A percentile compares a stretch with the other conserved stretches of the same genome.
Conservation (phyloP, 2,888 invertebrate genomes). For the Agrilus cyanescens region DNA sequence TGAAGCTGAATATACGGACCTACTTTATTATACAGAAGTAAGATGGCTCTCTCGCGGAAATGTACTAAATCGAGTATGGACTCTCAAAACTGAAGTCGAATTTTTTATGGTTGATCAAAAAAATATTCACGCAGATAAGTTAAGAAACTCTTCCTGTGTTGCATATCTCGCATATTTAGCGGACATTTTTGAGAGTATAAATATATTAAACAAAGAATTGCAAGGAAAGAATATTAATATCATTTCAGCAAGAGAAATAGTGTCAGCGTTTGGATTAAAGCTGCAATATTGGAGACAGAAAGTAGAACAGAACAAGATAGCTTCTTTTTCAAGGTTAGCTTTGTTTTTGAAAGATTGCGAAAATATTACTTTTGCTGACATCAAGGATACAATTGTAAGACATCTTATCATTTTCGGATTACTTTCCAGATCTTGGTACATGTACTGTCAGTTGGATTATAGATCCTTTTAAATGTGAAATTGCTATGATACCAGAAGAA, state of each 20-base stretch:
- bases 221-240: conserved; percentile 6
- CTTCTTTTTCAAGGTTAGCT: conserved; percentile 17
- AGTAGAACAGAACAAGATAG: conserved; percentile 16
- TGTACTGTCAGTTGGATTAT: conserved; percentile 12
- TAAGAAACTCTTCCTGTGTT: conserved; percentile 3
- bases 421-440: conserved; percentile 18
- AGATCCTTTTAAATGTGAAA: conserved; percentile 8
- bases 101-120: conserved; percentile 3
- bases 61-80: conserved; percentile 2
- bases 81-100: too few relatives aligned
- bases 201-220: conserved; percentile 7
- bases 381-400: conserved; percentile 17
- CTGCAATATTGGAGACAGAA: conserved; percentile 16
- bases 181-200: conserved; percentile 7
- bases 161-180: conserved; percentile 7
- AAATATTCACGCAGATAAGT: conserved; percentile 6
- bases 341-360: conserved; percentile 17
- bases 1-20: conserved; percentile 16
- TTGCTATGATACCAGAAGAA: conserved; percentile 12
- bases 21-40: conserved; percentile 7
- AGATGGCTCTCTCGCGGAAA: conserved; percentile 4
- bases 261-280: conserved; percentile 6
- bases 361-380: conserved; percentile 17
- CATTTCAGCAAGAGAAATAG: conserved; percentile 6
- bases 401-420: conserved; percentile 18